Conservation (phyloP, 2,797 vertebrate species). For the Lemur catta region DNA sequence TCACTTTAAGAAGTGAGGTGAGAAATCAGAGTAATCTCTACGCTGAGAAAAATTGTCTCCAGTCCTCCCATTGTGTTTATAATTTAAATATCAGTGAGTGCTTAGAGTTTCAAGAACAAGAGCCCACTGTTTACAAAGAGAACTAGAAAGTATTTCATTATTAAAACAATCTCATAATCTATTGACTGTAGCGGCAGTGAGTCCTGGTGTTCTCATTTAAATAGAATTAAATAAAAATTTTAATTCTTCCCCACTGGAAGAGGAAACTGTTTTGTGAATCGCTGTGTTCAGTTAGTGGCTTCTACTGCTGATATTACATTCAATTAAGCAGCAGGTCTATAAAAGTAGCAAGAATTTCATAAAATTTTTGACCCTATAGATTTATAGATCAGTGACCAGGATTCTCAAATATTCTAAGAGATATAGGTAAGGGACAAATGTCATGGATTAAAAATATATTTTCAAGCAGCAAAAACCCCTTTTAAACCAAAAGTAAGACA, state of each 20-base stretch:
- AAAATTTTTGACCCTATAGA: slow-evolving; percentile 30
- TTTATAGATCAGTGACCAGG: not conserved
- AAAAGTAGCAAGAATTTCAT: not conserved
- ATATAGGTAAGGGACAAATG: not conserved
- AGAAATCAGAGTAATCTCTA: not conserved
- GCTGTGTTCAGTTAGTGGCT: not conserved
- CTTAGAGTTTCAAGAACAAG: not conserved
- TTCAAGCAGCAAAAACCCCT: slow-evolving; percentile 3
- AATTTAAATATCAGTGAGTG: not conserved
- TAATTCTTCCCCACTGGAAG: not conserved
- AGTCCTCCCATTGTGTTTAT: not conserved
- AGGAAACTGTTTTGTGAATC: not conserved
- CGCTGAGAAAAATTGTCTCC: not conserved
- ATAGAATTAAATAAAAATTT: slow-evolving; percentile 16
- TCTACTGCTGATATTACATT: not conserved
- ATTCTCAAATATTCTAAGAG: slow-evolving; percentile 23
- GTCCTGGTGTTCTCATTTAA: slow-evolving; percentile 33
- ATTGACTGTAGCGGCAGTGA: not conserved
- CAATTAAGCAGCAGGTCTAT: not conserved
- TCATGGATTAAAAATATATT: slow-evolving; percentile 19
- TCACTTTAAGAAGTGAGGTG: not conserved
- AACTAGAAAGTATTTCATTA: slow-evolving; percentile 1
- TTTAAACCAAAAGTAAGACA: not conserved
- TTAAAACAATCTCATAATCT: slow-evolving; percentile 4
- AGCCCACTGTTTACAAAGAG: not conserved